A percentile compares a stretch with the other conserved stretches of the same genome.
phyloP scores from a whole-genome alignment of 2,797 vertebrate species.

The Rhynchonycteris naso region DNA sequence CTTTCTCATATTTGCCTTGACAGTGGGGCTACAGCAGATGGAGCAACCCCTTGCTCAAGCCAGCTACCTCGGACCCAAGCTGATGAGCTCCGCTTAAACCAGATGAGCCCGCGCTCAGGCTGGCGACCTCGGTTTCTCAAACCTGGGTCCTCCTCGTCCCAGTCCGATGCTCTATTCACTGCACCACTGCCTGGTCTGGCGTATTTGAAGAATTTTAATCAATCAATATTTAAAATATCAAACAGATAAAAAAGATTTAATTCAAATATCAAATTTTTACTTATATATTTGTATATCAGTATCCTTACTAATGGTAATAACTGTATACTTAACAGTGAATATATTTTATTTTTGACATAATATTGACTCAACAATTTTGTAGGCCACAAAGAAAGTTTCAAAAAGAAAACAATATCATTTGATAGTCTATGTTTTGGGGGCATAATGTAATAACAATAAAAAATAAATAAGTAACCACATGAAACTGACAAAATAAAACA shows the following conservation, averaged over 20 bases:
- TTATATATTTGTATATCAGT: not conserved
- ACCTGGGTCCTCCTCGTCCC: too few relatives aligned
- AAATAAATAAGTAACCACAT: not conserved
- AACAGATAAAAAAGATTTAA: not conserved
- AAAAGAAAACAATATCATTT: not conserved
- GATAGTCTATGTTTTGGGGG: not conserved
- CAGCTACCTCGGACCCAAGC: too few relatives aligned
- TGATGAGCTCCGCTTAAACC: too few relatives aligned
- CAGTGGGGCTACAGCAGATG: too few relatives aligned
- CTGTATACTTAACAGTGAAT: not conserved
- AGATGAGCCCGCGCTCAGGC: too few relatives aligned
- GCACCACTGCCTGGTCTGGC: too few relatives aligned
- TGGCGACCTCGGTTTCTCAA: too few relatives aligned
- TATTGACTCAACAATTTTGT: not conserved
- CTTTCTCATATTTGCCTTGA: too few relatives aligned
- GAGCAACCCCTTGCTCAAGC: too few relatives aligned
- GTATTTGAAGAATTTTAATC: too few relatives aligned
- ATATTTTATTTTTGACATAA: not conserved
- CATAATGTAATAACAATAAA: not conserved
- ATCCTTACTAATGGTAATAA: not conserved
- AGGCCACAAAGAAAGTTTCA: not conserved
- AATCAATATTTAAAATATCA: not conserved
- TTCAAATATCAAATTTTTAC: not conserved
- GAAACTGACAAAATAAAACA: conserved; percentile 21
- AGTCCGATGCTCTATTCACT: too few relatives aligned